Evolutionary conservation across 2,113 vertebrate species (phyloP).

Genomic region (Tautogolabrus adspersus): DNA sequence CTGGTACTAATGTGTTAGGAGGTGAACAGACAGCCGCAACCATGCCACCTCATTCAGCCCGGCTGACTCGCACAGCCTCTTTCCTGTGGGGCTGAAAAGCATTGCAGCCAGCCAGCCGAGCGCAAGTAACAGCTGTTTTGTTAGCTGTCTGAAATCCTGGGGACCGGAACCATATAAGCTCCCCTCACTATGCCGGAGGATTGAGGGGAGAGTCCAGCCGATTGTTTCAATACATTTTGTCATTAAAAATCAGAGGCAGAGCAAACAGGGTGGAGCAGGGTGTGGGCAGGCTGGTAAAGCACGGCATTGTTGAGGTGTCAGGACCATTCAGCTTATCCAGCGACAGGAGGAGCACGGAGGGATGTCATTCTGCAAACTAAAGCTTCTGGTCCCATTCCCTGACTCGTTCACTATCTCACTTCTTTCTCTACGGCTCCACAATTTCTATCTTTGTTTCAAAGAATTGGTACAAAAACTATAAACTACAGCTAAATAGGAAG

Average conservation of each 20-base stretch:
- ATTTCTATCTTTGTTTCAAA: background rate
- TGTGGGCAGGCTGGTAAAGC: slow-evolving; percentile 85
- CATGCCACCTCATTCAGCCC: slow-evolving; percentile 83
- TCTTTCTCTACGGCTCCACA: background rate
- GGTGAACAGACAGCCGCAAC: slow-evolving; percentile 79
- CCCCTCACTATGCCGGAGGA: slow-evolving; percentile 89
- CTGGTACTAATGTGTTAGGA: slow-evolving; percentile 72
- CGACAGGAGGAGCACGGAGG: slow-evolving; percentile 67
- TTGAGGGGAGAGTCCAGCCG: slow-evolving; percentile 89
- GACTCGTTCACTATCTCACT: slow-evolving; percentile 13
- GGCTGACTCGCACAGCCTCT: slow-evolving; percentile 84
- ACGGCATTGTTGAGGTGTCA: slow-evolving; percentile 90
- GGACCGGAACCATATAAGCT: slow-evolving; percentile 93
- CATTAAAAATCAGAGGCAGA: slow-evolving; percentile 91
- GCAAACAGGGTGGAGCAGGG: slow-evolving; percentile 88
- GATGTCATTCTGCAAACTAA: slow-evolving; percentile 89
- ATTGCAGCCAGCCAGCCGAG: slow-evolving; percentile 90
- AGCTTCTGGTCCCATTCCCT: slow-evolving; percentile 86
- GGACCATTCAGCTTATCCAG: slow-evolving; percentile 88
- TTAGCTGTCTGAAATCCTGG: slow-evolving; percentile 93
- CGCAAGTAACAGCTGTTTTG: slow-evolving; percentile 94
- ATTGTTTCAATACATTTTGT: slow-evolving; percentile 95
- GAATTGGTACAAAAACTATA: background rate
- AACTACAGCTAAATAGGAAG: slow-evolving; percentile 3
- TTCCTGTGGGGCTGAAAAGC: slow-evolving; percentile 93